Percentiles rank a stretch among this genome's conserved stretches.
phyloP scores from a whole-genome alignment of 2,113 vertebrate species.

The Myrmophylax atrothorax region DNA sequence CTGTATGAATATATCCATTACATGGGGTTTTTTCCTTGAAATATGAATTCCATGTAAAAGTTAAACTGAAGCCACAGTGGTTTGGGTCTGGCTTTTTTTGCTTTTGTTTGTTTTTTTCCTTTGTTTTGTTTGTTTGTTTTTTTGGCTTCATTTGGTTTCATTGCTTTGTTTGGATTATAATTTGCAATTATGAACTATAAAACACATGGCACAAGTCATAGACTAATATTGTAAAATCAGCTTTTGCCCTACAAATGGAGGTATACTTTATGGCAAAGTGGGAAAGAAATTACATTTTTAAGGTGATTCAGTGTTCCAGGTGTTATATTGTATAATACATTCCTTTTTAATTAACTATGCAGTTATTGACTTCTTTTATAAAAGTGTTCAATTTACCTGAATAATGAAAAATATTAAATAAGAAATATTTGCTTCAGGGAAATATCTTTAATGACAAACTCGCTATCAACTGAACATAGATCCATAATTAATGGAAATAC shows the following conservation, averaged over 20 bases:
- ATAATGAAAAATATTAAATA: not conserved
- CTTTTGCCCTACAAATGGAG: not conserved
- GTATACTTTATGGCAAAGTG: not conserved
- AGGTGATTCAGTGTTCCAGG: not conserved
- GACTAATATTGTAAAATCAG: not conserved
- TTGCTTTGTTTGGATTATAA: not conserved
- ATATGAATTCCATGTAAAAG: not conserved
- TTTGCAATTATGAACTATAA: not conserved
- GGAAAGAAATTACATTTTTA: not conserved
- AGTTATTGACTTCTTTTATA: not conserved
- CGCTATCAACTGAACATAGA: not conserved
- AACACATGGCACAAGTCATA: not conserved
- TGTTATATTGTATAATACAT: not conserved
- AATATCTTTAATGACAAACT: not conserved
- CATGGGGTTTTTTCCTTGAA: not conserved
- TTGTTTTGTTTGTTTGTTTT: not conserved
- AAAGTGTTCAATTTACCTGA: not conserved
- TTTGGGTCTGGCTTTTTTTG: not conserved
- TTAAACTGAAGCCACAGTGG: not conserved
- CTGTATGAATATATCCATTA: not conserved
- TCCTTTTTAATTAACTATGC: not conserved
- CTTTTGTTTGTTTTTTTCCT: not conserved
- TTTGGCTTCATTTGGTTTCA: not conserved
- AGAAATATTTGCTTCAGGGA: not conserved
- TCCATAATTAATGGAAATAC: not conserved